Conservation (phyloP, 2,113 vertebrate genomes). For the Pandion haliaetus region DNA sequence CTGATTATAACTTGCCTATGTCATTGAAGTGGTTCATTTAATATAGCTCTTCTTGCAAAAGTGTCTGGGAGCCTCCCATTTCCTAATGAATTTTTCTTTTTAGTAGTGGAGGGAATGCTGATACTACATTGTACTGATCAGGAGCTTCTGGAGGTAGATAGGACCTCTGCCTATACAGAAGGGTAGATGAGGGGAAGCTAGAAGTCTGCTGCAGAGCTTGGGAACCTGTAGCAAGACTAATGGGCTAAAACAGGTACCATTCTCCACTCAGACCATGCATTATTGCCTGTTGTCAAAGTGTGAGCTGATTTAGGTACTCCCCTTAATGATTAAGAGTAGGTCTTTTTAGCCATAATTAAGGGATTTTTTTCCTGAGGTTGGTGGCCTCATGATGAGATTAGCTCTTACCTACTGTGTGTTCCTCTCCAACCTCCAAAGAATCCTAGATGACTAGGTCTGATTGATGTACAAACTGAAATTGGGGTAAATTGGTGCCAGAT, state of each 20-base stretch:
- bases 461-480: neutral
- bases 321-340: neutral
- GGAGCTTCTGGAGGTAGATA: neutral
- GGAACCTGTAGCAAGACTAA: neutral
- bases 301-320: neutral
- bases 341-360: neutral
- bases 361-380: neutral
- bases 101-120: neutral
- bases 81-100: neutral
- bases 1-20: neutral
- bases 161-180: neutral
- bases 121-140: neutral
- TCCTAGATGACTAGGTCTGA: neutral
- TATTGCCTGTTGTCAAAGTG: neutral
- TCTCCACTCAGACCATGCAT: neutral
- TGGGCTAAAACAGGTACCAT: neutral
- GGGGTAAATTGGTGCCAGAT: neutral
- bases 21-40: neutral
- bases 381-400: neutral
- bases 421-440: neutral
- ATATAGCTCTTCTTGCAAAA: neutral
- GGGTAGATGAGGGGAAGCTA: neutral
- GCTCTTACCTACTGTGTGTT: neutral
- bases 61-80: neutral
- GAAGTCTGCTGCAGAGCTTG: neutral